Evolutionary conservation across 2,797 vertebrate species (phyloP).

Genomic region (Zonotrichia albicollis): DNA sequence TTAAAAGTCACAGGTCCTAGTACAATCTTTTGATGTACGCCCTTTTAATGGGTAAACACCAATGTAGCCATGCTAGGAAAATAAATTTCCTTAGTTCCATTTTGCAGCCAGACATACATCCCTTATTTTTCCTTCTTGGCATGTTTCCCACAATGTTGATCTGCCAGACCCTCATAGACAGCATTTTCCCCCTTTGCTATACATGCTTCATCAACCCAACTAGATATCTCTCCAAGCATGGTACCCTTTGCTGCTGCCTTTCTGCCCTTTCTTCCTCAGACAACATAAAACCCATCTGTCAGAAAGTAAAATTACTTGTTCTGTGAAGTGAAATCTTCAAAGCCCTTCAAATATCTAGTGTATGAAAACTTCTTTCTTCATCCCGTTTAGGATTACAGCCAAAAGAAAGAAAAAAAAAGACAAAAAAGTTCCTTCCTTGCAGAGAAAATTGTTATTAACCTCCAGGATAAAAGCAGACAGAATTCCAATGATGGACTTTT

Average conservation of each 20-base stretch:
- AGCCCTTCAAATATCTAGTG: constrained; percentile 54
- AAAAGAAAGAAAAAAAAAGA: background rate
- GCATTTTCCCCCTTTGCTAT: background rate
- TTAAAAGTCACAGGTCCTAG: constrained; percentile 23
- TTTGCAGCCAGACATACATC: constrained; percentile 27
- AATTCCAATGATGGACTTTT: background rate
- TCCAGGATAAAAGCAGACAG: constrained; percentile 50
- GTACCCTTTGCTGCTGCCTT: constrained; percentile 57
- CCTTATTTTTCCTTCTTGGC: constrained; percentile 41
- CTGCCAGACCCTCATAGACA: background rate
- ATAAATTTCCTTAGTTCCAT: constrained; percentile 60
- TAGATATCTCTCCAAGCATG: constrained; percentile 40
- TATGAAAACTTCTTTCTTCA: constrained; percentile 66
- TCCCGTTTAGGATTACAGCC: constrained; percentile 50
- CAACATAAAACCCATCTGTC: constrained; percentile 55
- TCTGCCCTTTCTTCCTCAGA: constrained; percentile 59
- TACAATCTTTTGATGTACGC: background rate
- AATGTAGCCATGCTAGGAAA: constrained; percentile 49
- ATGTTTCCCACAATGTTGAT: constrained; percentile 30
- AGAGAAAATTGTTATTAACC: constrained; percentile 63
- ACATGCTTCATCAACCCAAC: constrained; percentile 21
- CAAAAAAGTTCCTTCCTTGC: constrained; percentile 41
- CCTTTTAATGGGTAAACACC: constrained; percentile 57
- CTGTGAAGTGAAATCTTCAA: constrained; percentile 74
- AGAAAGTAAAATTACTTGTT: constrained; percentile 73